These are phyloP conservation scores for Cryptophagus acutangulus DNA, from an alignment of 2,888 invertebrate genomes.

Conservation along the genomic window DNA sequence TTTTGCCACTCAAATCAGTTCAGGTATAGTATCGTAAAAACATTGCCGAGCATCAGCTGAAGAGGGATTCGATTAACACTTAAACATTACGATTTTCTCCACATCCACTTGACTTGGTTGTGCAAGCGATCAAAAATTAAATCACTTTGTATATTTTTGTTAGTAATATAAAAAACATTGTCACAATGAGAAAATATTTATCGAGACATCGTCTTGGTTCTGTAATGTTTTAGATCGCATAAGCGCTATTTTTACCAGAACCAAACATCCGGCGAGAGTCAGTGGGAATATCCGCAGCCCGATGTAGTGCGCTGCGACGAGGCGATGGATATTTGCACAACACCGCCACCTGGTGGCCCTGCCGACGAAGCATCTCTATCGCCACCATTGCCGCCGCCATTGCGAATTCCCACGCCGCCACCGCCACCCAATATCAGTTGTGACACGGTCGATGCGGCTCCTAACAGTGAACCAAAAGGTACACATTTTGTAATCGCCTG, in stretches of 20 bases:
- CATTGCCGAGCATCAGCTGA: too few relatives aligned
- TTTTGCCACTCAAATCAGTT: too few relatives aligned
- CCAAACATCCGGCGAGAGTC: conserved; percentile 54
- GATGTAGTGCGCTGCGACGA: conserved; percentile 51
- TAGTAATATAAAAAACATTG: not conserved
- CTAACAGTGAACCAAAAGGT: not conserved
- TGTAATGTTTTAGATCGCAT: conserved; percentile 54
- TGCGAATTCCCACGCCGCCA: conserved; percentile 36
- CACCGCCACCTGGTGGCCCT: conserved; percentile 49
- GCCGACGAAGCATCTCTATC: conserved; percentile 39
- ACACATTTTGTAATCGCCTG: too few relatives aligned
- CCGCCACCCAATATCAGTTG: conserved; percentile 39
- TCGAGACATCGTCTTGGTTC: conserved; percentile 18
- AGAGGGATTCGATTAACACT: too few relatives aligned
- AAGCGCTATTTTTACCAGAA: conserved; percentile 66
- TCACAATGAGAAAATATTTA: too few relatives aligned
- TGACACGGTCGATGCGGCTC: not conserved
- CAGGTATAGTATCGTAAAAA: too few relatives aligned
- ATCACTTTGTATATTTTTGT: too few relatives aligned
- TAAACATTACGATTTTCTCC: too few relatives aligned
- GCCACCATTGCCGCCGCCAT: conserved; percentile 34
- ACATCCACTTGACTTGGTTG: too few relatives aligned
- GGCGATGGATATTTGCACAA: conserved; percentile 58
- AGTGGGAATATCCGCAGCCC: conserved; percentile 60
- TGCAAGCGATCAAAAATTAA: too few relatives aligned